Evolutionary conservation across 1,140 invertebrate species (phyloP).

Genomic region (Hylyphantes graminicola): DNA sequence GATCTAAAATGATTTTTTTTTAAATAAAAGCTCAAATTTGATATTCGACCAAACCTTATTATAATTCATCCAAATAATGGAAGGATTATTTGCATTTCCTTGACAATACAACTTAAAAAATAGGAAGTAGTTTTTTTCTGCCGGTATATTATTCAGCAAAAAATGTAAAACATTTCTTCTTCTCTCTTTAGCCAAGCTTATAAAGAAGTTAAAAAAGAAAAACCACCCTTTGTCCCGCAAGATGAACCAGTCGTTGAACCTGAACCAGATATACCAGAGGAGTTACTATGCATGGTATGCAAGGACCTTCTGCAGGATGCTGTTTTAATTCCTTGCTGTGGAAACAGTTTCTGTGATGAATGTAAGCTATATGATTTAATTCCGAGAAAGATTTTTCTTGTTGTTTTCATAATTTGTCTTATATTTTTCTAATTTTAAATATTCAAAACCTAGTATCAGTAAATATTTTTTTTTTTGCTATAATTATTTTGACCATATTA

Average conservation of each 20-base stretch:
- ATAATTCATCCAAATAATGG: too few species aligned
- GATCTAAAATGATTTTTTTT: too few species aligned
- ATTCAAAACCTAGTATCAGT: background rate
- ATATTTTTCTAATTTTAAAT: background rate
- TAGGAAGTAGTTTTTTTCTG: background rate
- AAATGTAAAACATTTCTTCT: background rate
- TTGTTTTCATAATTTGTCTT: background rate
- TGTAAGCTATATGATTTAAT: conserved; percentile 76
- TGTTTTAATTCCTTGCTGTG: conserved; percentile 96
- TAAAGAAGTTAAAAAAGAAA: conserved; percentile 78
- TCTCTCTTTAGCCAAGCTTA: conserved; percentile 77
- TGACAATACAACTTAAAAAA: background rate
- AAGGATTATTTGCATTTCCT: background rate
- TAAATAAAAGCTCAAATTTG: too few species aligned
- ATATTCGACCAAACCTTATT: too few species aligned
- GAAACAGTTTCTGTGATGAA: conserved; percentile 97
- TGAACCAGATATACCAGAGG: conserved; percentile 84
- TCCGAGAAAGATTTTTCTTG: background rate
- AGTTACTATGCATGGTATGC: conserved; percentile 91
- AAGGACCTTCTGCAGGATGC: conserved; percentile 94
- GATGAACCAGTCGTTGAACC: conserved; percentile 69
- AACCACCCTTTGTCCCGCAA: conserved; percentile 73
- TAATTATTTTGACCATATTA: too few species aligned
- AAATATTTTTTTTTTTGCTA: background rate
- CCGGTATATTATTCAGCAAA: background rate